Percentiles rank a stretch among this genome's conserved stretches.
Evolutionary conservation across 2,797 vertebrate genomes (phyloP).

Genomic region (Sus cebifrons): DNA sequence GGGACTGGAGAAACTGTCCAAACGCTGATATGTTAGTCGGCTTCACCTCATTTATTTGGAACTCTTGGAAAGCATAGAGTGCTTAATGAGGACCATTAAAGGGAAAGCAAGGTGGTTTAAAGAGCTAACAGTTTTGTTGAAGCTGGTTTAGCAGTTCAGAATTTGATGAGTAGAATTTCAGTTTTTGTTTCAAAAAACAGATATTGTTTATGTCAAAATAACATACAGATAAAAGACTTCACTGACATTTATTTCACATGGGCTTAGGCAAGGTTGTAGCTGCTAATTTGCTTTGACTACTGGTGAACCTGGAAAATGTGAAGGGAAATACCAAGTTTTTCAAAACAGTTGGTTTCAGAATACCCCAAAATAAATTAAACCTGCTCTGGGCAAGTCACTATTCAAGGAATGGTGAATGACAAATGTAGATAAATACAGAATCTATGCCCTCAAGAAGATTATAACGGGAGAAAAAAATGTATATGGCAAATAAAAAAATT

Average conservation of each 20-base stretch:
- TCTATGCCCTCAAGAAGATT: background rate
- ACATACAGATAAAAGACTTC: conserved; percentile 43
- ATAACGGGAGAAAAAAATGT: background rate
- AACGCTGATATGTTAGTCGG: background rate
- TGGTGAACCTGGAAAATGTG: conserved; percentile 27
- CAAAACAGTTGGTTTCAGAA: conserved; percentile 50
- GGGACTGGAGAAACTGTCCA: conserved; percentile 52
- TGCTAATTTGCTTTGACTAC: conserved; percentile 61
- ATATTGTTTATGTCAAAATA: conserved; percentile 39
- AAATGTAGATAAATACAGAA: background rate
- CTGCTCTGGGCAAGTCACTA: background rate
- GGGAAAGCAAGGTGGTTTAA: conserved; percentile 44
- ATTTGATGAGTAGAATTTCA: conserved; percentile 53
- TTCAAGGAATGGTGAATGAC: background rate
- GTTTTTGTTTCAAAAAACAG: conserved; percentile 71
- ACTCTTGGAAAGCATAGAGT: conserved; percentile 22
- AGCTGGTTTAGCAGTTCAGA: conserved; percentile 15
- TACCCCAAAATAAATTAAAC: conserved; percentile 19
- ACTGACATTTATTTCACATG: conserved; percentile 35
- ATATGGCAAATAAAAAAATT: background rate
- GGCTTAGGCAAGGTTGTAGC: background rate
- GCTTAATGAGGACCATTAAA: conserved; percentile 63
- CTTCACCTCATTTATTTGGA: conserved; percentile 63
- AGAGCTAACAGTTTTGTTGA: background rate
- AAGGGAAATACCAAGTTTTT: conserved; percentile 61